Evolutionary conservation across 1,140 invertebrate genomes (phyloP), one percentile per base, ranked within the genome.

Genomic region (Psilanteris sp.): DNA sequence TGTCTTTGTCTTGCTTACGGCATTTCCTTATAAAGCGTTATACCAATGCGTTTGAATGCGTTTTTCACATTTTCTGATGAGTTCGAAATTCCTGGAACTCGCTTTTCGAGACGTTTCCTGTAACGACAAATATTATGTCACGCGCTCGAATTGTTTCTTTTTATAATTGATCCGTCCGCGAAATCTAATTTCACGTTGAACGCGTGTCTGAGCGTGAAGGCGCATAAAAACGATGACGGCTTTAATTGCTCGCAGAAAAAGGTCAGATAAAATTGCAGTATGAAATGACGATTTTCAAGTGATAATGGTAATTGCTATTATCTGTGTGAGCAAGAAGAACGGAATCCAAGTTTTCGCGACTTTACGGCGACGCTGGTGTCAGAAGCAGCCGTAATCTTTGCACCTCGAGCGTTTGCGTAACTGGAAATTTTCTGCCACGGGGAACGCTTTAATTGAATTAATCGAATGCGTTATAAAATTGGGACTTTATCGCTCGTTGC

Each of bases 261-360:
- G 31, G 13, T 44, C 55, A 6, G 11, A 31, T 43, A 24, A 48
- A 44, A 59, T 34, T 59, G 52, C 10, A 4, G 8, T 7, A 37
- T 59, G 36, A 66, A 66, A 43, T 54, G 13, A 54, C 27, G 10
- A 52, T 66, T 52, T 54, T 20, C 46, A 52, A 31, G 26, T 9
- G 44, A 64, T 64, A 64, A 52, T 46, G 22, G 16, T 46, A 55
- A 67, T 67, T 44, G 46, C 46, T 18, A 37, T 55, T 67, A 67
- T 55, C 50, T n/a, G n/a, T n/a, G n/a, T 11, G 8, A 36, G 20
- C 24, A 6, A 6, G 31, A 46, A 10, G 11, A 54, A 39, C 20
- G 29, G 16, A 55, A 50, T 11, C 7, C 50, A 15, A 54, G n/a
- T 67, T 67, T 67, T 37, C 24, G 39, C 39, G 41, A 37, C 48